Evolutionary conservation across 2,113 vertebrate species (phyloP).

Genomic region (Callospermophilus lateralis): DNA sequence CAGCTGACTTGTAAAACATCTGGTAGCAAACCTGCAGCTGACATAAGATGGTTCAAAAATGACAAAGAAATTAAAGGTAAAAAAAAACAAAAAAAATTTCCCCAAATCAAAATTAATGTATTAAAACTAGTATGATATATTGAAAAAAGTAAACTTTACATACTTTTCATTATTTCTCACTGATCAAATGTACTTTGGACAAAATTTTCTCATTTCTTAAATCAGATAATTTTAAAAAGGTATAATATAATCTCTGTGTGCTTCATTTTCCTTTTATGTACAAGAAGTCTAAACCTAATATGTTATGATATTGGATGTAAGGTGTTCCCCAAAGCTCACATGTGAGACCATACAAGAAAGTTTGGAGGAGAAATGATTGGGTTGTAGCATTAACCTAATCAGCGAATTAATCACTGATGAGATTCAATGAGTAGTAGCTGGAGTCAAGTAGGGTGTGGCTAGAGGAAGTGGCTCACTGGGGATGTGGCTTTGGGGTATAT

Average conservation of each 20-base stretch:
- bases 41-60: constrained; percentile 98
- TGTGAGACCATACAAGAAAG: too few relatives aligned
- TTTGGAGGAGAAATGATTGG: too few relatives aligned
- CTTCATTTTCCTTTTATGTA: neutral
- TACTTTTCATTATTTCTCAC: constrained; percentile 37
- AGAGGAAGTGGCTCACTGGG: too few relatives aligned
- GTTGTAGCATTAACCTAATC: too few relatives aligned
- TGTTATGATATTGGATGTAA: too few relatives aligned
- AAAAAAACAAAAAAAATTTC: constrained; percentile 60
- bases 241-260: neutral
- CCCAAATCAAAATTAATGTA: neutral
- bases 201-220: neutral
- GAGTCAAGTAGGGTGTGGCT: too few relatives aligned
- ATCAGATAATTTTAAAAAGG: neutral
- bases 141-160: neutral
- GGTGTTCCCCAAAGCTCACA: too few relatives aligned
- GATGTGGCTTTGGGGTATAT: too few relatives aligned
- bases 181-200: neutral
- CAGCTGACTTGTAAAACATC: constrained; percentile 96
- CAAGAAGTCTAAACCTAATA: neutral
- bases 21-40: constrained; percentile 97
- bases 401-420: too few relatives aligned
- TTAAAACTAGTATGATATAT: neutral
- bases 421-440: too few relatives aligned
- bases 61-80: constrained; percentile 99